Evolutionary conservation across 1,140 invertebrate species (phyloP).

Genomic region (Nymphalis io): DNA sequence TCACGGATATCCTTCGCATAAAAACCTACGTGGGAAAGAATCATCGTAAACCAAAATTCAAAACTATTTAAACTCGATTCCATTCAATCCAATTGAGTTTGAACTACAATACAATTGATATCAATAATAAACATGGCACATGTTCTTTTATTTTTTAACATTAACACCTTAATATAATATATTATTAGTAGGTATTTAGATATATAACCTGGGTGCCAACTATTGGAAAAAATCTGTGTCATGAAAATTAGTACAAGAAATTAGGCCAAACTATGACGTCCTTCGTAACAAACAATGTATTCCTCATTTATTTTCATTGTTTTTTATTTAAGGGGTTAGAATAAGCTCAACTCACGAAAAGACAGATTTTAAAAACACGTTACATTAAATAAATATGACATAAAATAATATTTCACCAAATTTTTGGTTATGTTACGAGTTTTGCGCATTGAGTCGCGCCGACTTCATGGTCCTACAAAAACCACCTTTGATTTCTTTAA

Average conservation of each 20-base stretch:
- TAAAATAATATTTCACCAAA: slow-evolving; percentile 36
- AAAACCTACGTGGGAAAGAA: neutral
- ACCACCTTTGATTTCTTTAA: slow-evolving; percentile 43
- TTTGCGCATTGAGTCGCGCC: slow-evolving; percentile 68
- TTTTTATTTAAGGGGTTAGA: neutral
- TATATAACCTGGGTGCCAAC: neutral
- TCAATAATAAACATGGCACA: too few relatives aligned
- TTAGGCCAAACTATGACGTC: slow-evolving; percentile 44
- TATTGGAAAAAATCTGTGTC: slow-evolving; percentile 35
- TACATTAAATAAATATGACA: slow-evolving; percentile 3
- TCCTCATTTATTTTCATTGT: neutral
- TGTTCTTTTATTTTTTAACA: neutral
- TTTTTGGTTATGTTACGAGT: slow-evolving; percentile 47
- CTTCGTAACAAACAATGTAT: slow-evolving; percentile 21
- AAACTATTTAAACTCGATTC: too few relatives aligned
- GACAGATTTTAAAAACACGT: neutral
- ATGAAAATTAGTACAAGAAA: slow-evolving; percentile 42
- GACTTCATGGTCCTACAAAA: slow-evolving; percentile 47
- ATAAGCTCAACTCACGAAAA: neutral
- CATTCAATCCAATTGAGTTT: neutral
- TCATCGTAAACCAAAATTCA: neutral
- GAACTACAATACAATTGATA: too few relatives aligned
- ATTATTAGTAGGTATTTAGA: neutral
- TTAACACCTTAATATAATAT: neutral
- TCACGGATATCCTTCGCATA: neutral